Conservation (phyloP, 2,888 invertebrate genomes). For the Xylota segnis region DNA sequence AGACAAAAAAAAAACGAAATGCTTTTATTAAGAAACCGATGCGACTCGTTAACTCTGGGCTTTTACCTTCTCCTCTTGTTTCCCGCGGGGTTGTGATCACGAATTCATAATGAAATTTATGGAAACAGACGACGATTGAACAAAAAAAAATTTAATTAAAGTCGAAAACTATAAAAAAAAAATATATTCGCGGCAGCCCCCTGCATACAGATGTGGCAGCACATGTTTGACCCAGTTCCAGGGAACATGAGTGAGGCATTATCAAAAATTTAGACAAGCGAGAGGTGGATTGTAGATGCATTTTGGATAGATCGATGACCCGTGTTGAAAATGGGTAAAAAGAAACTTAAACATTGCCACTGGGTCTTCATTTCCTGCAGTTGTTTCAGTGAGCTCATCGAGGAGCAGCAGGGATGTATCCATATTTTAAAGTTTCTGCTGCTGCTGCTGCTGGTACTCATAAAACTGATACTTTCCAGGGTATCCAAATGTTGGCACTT, state of each 20-base stretch:
- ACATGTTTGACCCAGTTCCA: constrained; percentile 73
- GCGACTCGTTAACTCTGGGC: constrained; percentile 63
- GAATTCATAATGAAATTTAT: constrained; percentile 74
- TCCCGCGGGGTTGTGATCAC: constrained; percentile 58
- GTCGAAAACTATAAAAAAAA: constrained; percentile 63
- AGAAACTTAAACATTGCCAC: constrained; percentile 23
- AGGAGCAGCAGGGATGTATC: constrained; percentile 22
- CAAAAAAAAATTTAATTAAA: constrained; percentile 58
- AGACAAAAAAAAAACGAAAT: not conserved
- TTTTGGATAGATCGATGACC: constrained; percentile 70
- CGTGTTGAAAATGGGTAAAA: constrained; percentile 40
- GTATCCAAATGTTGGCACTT: constrained; percentile 64
- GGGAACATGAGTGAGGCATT: constrained; percentile 44
- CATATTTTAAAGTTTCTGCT: constrained; percentile 38
- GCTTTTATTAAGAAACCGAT: constrained; percentile 60
- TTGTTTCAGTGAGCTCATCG: not conserved
- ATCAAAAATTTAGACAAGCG: constrained; percentile 58
- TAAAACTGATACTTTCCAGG: constrained; percentile 48
- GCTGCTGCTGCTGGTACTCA: constrained; percentile 28
- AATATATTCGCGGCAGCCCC: constrained; percentile 54
- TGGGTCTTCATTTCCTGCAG: constrained; percentile 18
- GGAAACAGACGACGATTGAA: constrained; percentile 47
- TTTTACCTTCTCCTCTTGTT: constrained; percentile 31
- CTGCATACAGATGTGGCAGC: constrained; percentile 64
- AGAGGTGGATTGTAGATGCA: constrained; percentile 40